phyloP scores from a whole-genome alignment of 2,113 vertebrate genomes.

The Rana temporaria region DNA sequence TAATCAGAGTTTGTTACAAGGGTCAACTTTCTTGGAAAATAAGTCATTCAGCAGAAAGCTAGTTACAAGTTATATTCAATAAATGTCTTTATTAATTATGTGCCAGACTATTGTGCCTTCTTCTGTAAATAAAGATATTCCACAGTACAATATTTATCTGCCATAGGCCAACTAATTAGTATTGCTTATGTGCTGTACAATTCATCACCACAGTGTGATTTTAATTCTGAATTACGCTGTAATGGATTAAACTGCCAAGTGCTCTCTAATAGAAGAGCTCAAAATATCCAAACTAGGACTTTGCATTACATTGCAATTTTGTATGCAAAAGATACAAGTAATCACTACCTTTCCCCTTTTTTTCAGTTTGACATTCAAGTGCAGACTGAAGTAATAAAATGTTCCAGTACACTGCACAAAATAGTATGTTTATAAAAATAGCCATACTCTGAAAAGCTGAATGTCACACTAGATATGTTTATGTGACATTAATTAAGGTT shows the following conservation, averaged over 20 bases:
- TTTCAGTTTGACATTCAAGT: neutral
- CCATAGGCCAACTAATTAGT: neutral
- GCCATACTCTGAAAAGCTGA: neutral
- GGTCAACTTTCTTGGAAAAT: too few relatives aligned
- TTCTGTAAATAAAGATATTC: neutral
- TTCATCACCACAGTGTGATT: too few relatives aligned
- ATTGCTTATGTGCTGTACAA: neutral
- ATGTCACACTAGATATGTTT: neutral
- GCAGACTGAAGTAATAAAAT: neutral
- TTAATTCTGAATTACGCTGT: neutral
- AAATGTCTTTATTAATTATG: too few relatives aligned
- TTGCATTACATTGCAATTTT: neutral
- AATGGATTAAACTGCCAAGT: neutral
- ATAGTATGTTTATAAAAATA: slow-evolving; percentile 13
- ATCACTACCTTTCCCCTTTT: neutral
- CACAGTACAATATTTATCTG: neutral
- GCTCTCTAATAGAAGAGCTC: neutral
- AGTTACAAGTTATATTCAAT: too few relatives aligned
- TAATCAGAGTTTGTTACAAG: too few relatives aligned
- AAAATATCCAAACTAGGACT: neutral
- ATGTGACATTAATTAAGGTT: too few relatives aligned
- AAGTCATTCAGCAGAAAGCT: too few relatives aligned
- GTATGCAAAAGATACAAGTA: neutral
- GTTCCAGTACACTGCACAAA: neutral
- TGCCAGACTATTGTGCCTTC: neutral